Conservation (phyloP, 2,888 invertebrate species). For the Ophioninae sp. region DNA sequence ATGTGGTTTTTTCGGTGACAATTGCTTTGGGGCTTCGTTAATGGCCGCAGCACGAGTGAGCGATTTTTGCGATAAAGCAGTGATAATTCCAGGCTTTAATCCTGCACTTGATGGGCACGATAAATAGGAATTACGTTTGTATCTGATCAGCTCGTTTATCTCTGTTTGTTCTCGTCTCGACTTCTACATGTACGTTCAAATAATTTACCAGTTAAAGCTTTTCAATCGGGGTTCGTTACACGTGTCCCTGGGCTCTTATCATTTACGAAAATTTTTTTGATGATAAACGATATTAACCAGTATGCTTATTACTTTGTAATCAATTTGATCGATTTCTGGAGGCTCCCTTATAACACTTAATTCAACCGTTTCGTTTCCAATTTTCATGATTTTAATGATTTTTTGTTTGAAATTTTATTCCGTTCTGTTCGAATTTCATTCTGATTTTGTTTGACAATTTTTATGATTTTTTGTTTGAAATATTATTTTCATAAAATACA, state of each 20-base stretch:
- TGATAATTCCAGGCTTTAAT: conserved; percentile 50
- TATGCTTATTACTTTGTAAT: background rate
- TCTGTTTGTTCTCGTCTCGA: conserved; percentile 14
- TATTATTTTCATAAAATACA: too few species aligned
- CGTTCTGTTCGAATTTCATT: too few species aligned
- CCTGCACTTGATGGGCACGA: conserved; percentile 36
- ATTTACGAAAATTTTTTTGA: conserved; percentile 19
- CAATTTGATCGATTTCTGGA: conserved; percentile 12
- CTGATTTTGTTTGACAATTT: too few species aligned
- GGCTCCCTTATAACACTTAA: too few species aligned
- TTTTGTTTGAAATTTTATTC: too few species aligned
- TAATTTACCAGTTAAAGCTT: conserved; percentile 36
- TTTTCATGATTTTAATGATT: too few species aligned
- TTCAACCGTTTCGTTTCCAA: too few species aligned
- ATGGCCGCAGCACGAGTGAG: conserved; percentile 12
- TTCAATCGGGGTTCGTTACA: conserved; percentile 18
- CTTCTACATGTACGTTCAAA: conserved; percentile 44
- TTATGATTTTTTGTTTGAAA: too few species aligned
- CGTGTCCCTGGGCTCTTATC: conserved; percentile 10
- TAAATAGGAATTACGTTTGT: conserved; percentile 56
- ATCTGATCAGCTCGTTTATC: conserved; percentile 22
- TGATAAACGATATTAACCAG: background rate
- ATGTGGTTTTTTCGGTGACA: background rate
- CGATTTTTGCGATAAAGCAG: conserved; percentile 42
- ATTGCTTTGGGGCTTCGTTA: background rate